phyloP scores from a whole-genome alignment of 2,113 vertebrate species.

The Oncorhynchus nerka region DNA sequence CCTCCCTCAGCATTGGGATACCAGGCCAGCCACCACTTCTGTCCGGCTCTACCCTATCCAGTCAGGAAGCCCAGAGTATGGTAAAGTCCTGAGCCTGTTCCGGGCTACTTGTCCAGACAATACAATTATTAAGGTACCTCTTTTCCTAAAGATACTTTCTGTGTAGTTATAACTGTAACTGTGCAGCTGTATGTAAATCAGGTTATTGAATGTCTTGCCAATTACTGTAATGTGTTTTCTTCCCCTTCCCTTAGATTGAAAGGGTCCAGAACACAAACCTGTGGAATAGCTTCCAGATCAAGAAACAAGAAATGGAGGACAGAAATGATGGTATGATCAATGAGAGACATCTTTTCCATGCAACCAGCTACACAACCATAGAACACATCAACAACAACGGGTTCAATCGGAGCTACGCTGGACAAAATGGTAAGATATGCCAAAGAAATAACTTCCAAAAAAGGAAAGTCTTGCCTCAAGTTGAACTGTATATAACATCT shows the following conservation, averaged over 20 bases:
- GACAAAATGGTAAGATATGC: too few relatives aligned
- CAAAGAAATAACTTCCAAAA: too few relatives aligned
- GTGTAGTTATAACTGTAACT: not conserved
- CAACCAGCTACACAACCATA: constrained; percentile 51
- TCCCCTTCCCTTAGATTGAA: constrained; percentile 59
- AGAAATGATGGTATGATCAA: constrained; percentile 67
- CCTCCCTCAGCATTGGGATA: constrained; percentile 73
- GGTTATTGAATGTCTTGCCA: constrained; percentile 71
- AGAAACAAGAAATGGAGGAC: constrained; percentile 58
- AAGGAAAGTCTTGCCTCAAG: too few relatives aligned
- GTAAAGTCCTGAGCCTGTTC: constrained; percentile 61
- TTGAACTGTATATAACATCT: not conserved
- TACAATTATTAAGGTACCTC: not conserved
- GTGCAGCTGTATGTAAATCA: not conserved
- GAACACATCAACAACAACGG: constrained; percentile 57
- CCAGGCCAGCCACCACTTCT: constrained; percentile 54
- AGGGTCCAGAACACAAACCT: constrained; percentile 68
- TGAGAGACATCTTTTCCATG: constrained; percentile 72
- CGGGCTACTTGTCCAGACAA: constrained; percentile 53
- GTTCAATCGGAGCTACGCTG: constrained; percentile 57
- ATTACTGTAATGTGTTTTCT: not conserved
- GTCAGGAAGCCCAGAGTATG: constrained; percentile 60
- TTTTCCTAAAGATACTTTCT: not conserved
- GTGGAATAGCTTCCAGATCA: constrained; percentile 67
- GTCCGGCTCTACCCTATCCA: constrained; percentile 54